phyloP scores from a whole-genome alignment of 2,797 vertebrate genomes.

The Paguma larvata region DNA sequence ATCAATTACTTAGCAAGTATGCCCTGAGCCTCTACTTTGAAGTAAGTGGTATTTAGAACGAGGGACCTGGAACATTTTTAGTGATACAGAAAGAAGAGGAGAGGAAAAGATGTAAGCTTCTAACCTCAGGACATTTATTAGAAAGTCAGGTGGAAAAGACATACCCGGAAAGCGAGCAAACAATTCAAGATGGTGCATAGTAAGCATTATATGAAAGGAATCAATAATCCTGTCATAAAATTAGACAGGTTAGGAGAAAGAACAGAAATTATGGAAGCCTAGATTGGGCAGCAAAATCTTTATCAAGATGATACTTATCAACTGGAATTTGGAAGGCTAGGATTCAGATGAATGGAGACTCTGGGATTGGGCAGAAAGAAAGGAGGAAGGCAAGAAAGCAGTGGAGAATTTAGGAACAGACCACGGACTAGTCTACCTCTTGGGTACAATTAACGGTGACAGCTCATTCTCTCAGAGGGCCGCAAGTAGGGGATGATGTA shows the following conservation, averaged over 20 bases:
- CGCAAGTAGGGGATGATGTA: not conserved
- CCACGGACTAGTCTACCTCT: not conserved
- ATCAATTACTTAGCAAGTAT: conserved; percentile 58
- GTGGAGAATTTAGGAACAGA: conserved; percentile 16
- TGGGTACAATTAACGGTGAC: not conserved
- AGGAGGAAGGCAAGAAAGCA: not conserved
- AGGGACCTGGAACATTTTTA: conserved; percentile 14
- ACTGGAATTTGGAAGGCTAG: conserved; percentile 3
- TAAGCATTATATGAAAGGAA: conserved; percentile 39
- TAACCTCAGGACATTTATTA: conserved; percentile 1
- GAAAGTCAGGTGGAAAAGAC: conserved; percentile 28
- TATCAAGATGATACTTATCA: conserved; percentile 10
- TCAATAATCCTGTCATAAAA: conserved; percentile 26
- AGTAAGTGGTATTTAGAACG: conserved; percentile 29
- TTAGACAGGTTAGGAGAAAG: conserved; percentile 5
- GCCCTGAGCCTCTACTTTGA: conserved; percentile 52
- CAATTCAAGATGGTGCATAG: conserved; percentile 1
- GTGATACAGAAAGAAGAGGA: conserved; percentile 10
- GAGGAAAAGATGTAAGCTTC: not conserved
- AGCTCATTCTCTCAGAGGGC: conserved; percentile 6
- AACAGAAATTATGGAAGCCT: not conserved
- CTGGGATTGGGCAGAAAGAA: not conserved
- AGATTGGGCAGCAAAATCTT: conserved; percentile 15
- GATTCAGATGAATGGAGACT: conserved; percentile 8
- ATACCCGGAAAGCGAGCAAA: conserved; percentile 32